Base-by-base conservation (phyloP, 2,797 vertebrate species). In the Takifugu ocellatus region DNA sequence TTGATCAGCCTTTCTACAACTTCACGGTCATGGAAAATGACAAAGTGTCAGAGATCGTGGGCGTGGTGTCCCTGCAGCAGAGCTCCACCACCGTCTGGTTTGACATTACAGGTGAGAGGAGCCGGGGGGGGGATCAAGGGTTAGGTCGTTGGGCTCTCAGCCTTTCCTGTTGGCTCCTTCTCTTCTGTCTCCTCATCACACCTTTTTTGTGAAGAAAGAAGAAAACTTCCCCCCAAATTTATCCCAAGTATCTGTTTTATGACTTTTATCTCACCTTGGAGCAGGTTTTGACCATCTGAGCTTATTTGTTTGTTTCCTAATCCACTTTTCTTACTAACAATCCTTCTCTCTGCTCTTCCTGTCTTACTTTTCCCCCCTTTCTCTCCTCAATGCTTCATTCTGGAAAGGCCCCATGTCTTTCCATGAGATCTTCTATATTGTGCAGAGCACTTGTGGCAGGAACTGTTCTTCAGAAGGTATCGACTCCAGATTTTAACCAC, bases 381-480 rank as follows among this genome's bases (percentile, higher is more conserved):
- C 5, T 17, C n/a, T 57, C 86, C 77, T 83, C 55, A 84, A 89
- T 73, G 87, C 93, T 93, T 92, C 92, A 87, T 91, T 88, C 91
- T 90, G 93, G 94, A 92, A 97, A 98, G 96, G 94, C 93, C 92
- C 94, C 90, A 95, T 94, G 91, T 94, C 93, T 94, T 94, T 95
- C 88, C 94, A 94, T 89, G 96, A 98, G 96, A 94, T 94, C 93
- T 98, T 99, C 95, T 96, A 92, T 98, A 92, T 98, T 91, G 94
- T 96, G 88, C 97, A 96, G 92, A 94, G 90, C 90, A 89, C 94
- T 95, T 98, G 95, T 94, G 93, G 92, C 94, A 95, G 94, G 92
- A 98, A 98, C 94, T 98, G 95, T 93, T 95, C 96, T 90, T 94
- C 95, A 91, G 95, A 98, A 99, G 97, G 96, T 99, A 98, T 94